A percentile compares a stretch with the other conserved stretches of the same genome.
These are phyloP conservation scores for Calameuta idolon DNA, from an alignment of 2,888 invertebrate genomes.

Conservation along the genomic window DNA sequence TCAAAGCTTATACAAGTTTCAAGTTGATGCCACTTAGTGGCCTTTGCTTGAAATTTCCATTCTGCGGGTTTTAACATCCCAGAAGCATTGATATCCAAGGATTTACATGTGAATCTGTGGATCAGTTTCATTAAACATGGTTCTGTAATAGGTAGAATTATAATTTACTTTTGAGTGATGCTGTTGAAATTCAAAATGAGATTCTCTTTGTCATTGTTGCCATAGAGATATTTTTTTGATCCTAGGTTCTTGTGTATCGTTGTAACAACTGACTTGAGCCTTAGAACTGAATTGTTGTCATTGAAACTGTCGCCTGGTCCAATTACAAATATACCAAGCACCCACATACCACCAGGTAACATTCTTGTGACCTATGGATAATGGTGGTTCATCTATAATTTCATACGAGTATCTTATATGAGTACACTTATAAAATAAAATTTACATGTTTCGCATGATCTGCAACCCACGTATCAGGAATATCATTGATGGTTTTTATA, in stretches of 20 bases:
- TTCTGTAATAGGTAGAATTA: background rate
- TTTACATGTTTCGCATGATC: constrained; percentile 84
- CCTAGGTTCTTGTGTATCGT: constrained; percentile 72
- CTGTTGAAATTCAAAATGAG: constrained; percentile 73
- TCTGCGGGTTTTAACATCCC: constrained; percentile 77
- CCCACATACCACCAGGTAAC: constrained; percentile 90
- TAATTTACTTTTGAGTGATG: constrained; percentile 67
- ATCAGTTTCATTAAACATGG: constrained; percentile 19
- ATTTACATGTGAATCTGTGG: constrained; percentile 73
- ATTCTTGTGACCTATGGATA: constrained; percentile 79
- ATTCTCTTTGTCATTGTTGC: constrained; percentile 73
- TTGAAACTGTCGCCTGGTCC: constrained; percentile 76
- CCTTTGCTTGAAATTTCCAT: constrained; percentile 79
- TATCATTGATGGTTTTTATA: constrained; percentile 69
- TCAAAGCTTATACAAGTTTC: constrained; percentile 83
- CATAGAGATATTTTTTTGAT: constrained; percentile 73
- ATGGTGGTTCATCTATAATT: constrained; percentile 21
- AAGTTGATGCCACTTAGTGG: constrained; percentile 81
- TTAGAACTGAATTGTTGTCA: constrained; percentile 70
- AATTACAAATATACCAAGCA: constrained; percentile 84
- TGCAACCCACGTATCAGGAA: constrained; percentile 78
- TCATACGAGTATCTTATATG: background rate
- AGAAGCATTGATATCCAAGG: constrained; percentile 71
- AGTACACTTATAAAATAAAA: constrained; percentile 10
- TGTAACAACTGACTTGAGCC: constrained; percentile 72